Conservation (phyloP, 2,113 vertebrate genomes). For the Rhea pennata region DNA sequence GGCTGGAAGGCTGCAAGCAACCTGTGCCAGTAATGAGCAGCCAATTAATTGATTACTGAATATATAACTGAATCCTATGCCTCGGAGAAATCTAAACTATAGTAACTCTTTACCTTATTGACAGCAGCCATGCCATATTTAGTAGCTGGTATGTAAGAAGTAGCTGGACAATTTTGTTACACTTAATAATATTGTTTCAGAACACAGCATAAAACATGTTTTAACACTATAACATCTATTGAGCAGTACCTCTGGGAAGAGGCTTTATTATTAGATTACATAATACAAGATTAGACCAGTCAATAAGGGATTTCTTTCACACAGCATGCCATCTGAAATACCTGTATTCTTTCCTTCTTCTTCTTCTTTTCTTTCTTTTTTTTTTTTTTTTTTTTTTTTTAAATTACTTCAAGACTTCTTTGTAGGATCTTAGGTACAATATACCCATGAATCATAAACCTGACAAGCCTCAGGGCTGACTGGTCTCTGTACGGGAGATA, state of each 20-base stretch:
- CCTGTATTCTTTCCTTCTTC: constrained; percentile 51
- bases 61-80: constrained; percentile 60
- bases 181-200: constrained; percentile 63
- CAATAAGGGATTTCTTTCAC: constrained; percentile 77
- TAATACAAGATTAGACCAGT: constrained; percentile 78
- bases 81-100: constrained; percentile 58
- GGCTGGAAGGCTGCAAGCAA: constrained; percentile 16
- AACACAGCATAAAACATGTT: constrained; percentile 66
- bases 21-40: constrained; percentile 27
- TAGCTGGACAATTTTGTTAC: constrained; percentile 66
- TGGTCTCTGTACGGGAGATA: constrained; percentile 65
- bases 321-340: constrained; percentile 77
- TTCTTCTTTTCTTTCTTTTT: not conserved
- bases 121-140: constrained; percentile 57
- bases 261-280: constrained; percentile 81
- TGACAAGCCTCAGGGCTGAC: constrained; percentile 76
- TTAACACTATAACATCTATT: constrained; percentile 71
- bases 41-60: constrained; percentile 66
- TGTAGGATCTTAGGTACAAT: constrained; percentile 73
- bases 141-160: constrained; percentile 46
- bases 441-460: constrained; percentile 80
- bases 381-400: not conserved
- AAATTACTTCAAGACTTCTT: constrained; percentile 79
- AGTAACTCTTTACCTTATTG: constrained; percentile 63
- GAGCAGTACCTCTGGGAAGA: constrained; percentile 76